phyloP scores from a whole-genome alignment of 37 sponge, comb jelly and placozoan genomes.

The Mnemiopsis leidyi region DNA sequence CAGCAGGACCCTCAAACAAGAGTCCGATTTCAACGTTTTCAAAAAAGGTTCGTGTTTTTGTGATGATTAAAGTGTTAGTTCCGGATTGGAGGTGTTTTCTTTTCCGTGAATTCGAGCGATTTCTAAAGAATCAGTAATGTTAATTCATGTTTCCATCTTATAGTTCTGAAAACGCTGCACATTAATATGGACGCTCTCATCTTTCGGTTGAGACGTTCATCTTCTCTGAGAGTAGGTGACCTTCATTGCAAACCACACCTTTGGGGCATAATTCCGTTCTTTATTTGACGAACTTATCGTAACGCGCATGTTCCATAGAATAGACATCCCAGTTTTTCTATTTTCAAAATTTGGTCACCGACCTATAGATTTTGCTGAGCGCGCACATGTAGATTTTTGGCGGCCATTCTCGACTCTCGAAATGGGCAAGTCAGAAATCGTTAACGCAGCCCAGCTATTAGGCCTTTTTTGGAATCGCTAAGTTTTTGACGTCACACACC shows the following conservation, averaged over 20 bases:
- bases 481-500: background rate
- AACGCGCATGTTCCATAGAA: background rate
- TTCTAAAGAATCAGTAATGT: too few relatives aligned
- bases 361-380: background rate
- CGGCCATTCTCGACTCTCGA: background rate
- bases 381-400: background rate
- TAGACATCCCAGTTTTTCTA: background rate
- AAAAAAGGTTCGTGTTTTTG: constrained; percentile 27
- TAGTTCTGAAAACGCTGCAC: background rate
- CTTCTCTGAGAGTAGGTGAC: background rate
- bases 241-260: background rate
- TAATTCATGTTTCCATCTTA: background rate
- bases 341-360: background rate
- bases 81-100: background rate
- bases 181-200: background rate
- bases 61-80: background rate
- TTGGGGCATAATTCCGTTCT: background rate
- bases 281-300: background rate
- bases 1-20: constrained; percentile 51
- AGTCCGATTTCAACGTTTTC: constrained; percentile 40
- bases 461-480: background rate
- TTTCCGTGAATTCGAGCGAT: too few relatives aligned
- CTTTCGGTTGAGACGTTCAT: background rate
- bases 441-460: background rate
- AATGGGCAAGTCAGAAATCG: background rate